Base-by-base conservation (phyloP, 2,113 vertebrate genomes). In the Chlamydotis undulata region DNA sequence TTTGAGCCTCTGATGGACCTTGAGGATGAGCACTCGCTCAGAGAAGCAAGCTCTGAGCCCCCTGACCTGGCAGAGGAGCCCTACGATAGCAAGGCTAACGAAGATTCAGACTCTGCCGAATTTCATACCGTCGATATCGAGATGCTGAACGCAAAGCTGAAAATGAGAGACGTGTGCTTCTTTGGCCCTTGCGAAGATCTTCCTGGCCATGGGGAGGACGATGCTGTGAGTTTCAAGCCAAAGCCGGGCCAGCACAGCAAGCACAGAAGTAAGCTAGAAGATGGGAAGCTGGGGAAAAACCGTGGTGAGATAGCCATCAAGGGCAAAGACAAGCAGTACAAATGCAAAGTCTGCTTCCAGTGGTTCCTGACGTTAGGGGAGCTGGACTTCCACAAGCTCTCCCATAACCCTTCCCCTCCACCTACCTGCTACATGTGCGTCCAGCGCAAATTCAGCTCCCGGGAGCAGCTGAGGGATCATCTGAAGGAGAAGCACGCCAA, bases 371-470 rank as follows among this genome's bases (percentile, higher is more conserved):
- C 99, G 0, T 94, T 99, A 23, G 99, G 99, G 0, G 99, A 99
- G 93, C 97, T 99, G 70, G 99, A 99, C 96, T 99, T 99, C 87
- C 99, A 99, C 98, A 99, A 99, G 95, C 98, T 99, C 57, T 99
- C 98, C 17, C 99, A 99, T 90, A 99, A 99, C 91, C 99, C 99
- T 16, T 98, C 99, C 8, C 99, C 99, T 18, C 99, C 99, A 0
- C 99, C 99, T 2, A 99, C 99, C 60, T 99, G 99, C 97, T 99
- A 99, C 97, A 99, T 99, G 99, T 99, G 99, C 2, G 99, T 99
- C 77, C 99, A 99, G 97, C 98, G 99, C 71, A 98, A 99, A 74
- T 99, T 99, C 96, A 98, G 99, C 97, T 99, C 99, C 2, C 97
- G 99, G 41, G 98, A 99, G 96, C 99, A 99, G 94, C 98, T 99